Evolutionary conservation across 2,113 vertebrate genomes (phyloP).

Genomic region (Meriones unguiculatus): DNA sequence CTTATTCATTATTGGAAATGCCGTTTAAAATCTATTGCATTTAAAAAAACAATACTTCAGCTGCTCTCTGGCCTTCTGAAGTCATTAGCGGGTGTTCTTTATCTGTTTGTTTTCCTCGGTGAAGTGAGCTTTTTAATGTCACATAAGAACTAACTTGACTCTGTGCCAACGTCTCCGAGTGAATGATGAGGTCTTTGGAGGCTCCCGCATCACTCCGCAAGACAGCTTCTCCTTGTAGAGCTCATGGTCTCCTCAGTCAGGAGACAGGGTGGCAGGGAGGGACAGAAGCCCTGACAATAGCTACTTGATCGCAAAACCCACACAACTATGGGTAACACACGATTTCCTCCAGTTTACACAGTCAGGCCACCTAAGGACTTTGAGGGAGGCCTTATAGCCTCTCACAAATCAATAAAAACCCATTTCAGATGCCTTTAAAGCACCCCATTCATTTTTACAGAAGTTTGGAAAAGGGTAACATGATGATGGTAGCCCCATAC

Average conservation of each 20-base stretch:
- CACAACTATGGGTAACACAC: neutral
- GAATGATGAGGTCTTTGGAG: slow-evolving; percentile 67
- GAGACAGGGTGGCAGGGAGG: neutral
- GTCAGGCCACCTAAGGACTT: neutral
- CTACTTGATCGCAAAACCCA: neutral
- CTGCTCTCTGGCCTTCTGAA: slow-evolving; percentile 75
- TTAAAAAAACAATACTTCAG: slow-evolving; percentile 81
- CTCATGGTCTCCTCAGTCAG: neutral
- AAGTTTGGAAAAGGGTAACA: neutral
- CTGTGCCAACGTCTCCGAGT: slow-evolving; percentile 20
- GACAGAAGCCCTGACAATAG: neutral
- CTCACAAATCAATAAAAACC: neutral
- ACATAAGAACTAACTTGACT: slow-evolving; percentile 61
- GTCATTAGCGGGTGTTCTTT: slow-evolving; percentile 67
- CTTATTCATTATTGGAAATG: slow-evolving; percentile 86
- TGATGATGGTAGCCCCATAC: neutral
- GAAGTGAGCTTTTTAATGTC: slow-evolving; percentile 71
- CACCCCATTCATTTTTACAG: neutral
- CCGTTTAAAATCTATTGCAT: slow-evolving; percentile 83
- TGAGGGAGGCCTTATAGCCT: neutral
- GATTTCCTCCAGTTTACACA: neutral
- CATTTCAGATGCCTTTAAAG: neutral
- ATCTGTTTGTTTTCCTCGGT: slow-evolving; percentile 71
- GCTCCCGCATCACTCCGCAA: neutral
- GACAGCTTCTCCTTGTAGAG: neutral